A percentile compares a stretch with the other conserved stretches of the same genome.
Evolutionary conservation across 2,888 invertebrate genomes (phyloP).

Genomic region (Lycaena phlaeas): DNA sequence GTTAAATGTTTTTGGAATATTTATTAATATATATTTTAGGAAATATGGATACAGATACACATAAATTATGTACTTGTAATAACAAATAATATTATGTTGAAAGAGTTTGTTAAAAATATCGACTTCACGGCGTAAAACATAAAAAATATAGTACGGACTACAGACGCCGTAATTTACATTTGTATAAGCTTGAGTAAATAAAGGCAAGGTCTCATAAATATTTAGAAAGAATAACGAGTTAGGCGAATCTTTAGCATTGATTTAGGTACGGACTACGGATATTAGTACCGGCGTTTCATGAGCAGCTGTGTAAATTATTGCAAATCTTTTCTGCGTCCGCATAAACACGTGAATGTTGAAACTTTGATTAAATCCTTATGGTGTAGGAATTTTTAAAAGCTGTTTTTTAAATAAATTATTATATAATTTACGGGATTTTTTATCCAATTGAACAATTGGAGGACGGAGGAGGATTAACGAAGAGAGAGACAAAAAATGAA

Average conservation of each 20-base stretch:
- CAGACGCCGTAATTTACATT: conserved; percentile 30
- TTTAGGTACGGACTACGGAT: too few species aligned
- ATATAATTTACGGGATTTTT: too few species aligned
- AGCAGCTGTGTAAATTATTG: neutral
- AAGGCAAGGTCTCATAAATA: conserved; percentile 33
- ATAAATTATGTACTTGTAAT: too few species aligned
- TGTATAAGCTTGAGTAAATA: conserved; percentile 26
- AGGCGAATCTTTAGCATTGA: conserved; percentile 19
- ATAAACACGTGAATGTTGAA: neutral
- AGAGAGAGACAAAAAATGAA: too few species aligned
- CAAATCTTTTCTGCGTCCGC: neutral
- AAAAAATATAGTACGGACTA: conserved; percentile 3
- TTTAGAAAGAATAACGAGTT: conserved; percentile 31
- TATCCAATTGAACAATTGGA: too few species aligned
- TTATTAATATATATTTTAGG: too few species aligned
- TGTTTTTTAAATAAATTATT: too few species aligned
- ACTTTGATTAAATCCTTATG: too few species aligned
- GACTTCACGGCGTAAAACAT: neutral
- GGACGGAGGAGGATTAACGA: too few species aligned
- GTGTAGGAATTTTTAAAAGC: too few species aligned
- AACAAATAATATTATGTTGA: neutral
- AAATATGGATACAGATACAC: too few species aligned
- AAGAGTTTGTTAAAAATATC: neutral
- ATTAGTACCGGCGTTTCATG: neutral
- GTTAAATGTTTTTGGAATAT: too few species aligned